Conservation (phyloP, 1,140 invertebrate genomes). For the Andrena cerasifolii region DNA sequence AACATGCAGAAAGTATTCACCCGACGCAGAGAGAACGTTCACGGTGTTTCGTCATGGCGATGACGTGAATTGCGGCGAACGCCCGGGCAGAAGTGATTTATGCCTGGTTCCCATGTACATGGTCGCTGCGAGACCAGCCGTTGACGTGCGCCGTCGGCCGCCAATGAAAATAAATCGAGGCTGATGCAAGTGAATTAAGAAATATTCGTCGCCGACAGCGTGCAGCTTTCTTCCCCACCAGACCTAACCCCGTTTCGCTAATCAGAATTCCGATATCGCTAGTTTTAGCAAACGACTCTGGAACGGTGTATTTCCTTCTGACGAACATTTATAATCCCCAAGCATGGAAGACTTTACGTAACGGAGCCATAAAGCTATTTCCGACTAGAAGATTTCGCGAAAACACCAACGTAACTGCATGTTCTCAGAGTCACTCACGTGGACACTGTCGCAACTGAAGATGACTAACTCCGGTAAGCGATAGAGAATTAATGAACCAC, state of each 20-base stretch:
- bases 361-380: too few relatives aligned
- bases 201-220: slow-evolving; percentile 41
- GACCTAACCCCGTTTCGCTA: not conserved
- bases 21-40: slow-evolving; percentile 32
- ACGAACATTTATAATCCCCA: too few relatives aligned
- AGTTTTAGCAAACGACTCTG: too few relatives aligned
- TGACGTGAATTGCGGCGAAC: slow-evolving; percentile 65
- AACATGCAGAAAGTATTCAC: slow-evolving; percentile 1
- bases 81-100: slow-evolving; percentile 63
- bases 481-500: too few relatives aligned
- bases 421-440: too few relatives aligned
- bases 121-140: slow-evolving; percentile 17
- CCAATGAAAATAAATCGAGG: slow-evolving; percentile 66
- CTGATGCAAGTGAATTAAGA: slow-evolving; percentile 62
- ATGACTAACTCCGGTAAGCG: too few relatives aligned
- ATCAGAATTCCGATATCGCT: not conserved
- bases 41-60: slow-evolving; percentile 64
- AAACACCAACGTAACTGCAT: too few relatives aligned
- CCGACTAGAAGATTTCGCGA: too few relatives aligned
- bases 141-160: slow-evolving; percentile 38
- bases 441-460: too few relatives aligned
- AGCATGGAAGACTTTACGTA: too few relatives aligned
- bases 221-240: not conserved
- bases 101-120: slow-evolving; percentile 49
- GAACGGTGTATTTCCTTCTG: too few relatives aligned